A percentile compares a stretch with the other conserved stretches of the same genome.
Evolutionary conservation across 2,113 vertebrate genomes (phyloP).

Genomic region (Prochilodus magdalenae): DNA sequence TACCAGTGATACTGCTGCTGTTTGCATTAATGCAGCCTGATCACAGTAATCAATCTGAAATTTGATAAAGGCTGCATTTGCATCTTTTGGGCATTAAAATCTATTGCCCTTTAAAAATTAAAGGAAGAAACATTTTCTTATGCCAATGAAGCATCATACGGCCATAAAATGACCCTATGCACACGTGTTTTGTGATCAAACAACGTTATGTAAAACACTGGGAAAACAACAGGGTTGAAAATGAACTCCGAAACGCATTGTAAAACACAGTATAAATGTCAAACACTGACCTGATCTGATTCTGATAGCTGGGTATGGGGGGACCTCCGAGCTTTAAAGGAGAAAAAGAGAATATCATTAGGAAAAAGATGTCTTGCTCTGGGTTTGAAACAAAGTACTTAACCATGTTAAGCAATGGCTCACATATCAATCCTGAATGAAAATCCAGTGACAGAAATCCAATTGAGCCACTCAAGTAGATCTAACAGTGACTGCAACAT

Average conservation of each 20-base stretch:
- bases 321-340: slow-evolving; percentile 72
- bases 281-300: slow-evolving; percentile 78
- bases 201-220: neutral
- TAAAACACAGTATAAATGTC: neutral
- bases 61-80: neutral
- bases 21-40: neutral
- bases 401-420: slow-evolving; percentile 18
- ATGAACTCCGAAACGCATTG: neutral
- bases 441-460: slow-evolving; percentile 40
- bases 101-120: neutral
- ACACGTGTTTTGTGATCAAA: neutral
- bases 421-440: slow-evolving; percentile 32
- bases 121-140: neutral
- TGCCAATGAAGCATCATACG: neutral
- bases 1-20: neutral
- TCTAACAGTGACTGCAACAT: slow-evolving; percentile 38
- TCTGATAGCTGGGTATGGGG: slow-evolving; percentile 73
- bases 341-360: slow-evolving; percentile 36
- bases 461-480: slow-evolving; percentile 44
- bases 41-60: neutral
- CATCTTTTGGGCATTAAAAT: slow-evolving; percentile 4
- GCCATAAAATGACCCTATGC: neutral
- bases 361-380: slow-evolving; percentile 32
- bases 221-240: neutral
- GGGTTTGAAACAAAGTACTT: neutral